Evolutionary conservation across 1,140 invertebrate species (phyloP), one percentile per base, ranked within the genome.

Genomic region (Drosophila asahinai): DNA sequence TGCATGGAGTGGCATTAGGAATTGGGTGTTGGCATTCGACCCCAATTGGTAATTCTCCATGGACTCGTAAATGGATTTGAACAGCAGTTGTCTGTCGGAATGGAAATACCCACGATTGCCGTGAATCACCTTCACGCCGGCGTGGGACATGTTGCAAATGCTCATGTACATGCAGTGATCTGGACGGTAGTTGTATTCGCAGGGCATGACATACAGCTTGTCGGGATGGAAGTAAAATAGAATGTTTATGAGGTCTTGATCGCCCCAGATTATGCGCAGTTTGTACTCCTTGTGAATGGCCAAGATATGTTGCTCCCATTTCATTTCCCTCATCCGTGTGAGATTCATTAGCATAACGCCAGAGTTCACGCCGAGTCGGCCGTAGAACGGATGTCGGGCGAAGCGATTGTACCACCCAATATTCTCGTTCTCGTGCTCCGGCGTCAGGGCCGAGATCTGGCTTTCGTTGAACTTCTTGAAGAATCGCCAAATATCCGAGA

Each of bases 341-440:
- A 99, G 94, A 93, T 99, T 99, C 98, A 99, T 99, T 27, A 99
- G 93, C 98, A 99, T 99, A 1, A 99, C 98, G 52, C 98, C 98
- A 45, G 98, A 98, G 94, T 99, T 99, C 0, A 99, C 95, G 74
- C 98, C 98, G 95, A 97, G 94, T 93, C 95, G 95, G 77, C 97
- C 97, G 95, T 98, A 98, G 93, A 96, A 99, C 1, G 98, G 98
- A 94, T 99, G 98, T 77, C 96, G 96, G 0, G 98, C 98, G 94
- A 99, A 99, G 76, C 98, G 94, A 82, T 98, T 98, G 93, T 99
- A 99, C 98, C 98, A 99, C 2, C 97, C 98, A 45, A 97, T 96
- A 86, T 97, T 97, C 14, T 96, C 95, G 93, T 98, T 97, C 93
- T 99, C 98, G 93, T 98, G 96, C 93, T 99, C 98, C 4, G 97